Evolutionary conservation across 2,797 vertebrate species (phyloP), one percentile per base, ranked within the genome.

Genomic region (Tangara arthus): DNA sequence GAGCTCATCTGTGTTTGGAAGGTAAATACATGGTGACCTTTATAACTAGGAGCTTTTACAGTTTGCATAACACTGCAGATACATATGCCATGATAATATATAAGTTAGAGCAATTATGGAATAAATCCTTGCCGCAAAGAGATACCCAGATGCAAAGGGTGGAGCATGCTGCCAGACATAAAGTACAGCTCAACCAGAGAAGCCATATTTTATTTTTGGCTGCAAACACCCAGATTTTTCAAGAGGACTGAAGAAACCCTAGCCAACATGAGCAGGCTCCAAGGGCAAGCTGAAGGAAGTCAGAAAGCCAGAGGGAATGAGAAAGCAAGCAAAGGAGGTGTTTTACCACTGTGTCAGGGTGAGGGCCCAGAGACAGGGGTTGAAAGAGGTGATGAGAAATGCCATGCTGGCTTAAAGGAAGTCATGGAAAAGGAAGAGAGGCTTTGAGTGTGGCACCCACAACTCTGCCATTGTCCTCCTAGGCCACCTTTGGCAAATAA

Each of bases 61-160:
- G 66, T 94, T 96, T 94, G 93, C 93, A 73, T 95, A 94, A 91
- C 46, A 8, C 66, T 93, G 56, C 80, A 91, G 90, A 89, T 93
- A 69, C 82, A 82, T 90, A 85, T 23, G 56, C 70, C 89, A 71
- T 0, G 59, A 89, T 79, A 93, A 73, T 73, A 79, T 77, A 53
- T 87, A 92, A 96, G 34, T 50, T 80, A 73, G 80, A 66, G 42
- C 79, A 97, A 75, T 94, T 92, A 90, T 2, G 3, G 85, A 92
- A 84, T 92, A 96, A 95, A 87, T 86, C 34, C 37, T 65, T 94
- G 80, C 85, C 94, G 83, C 87, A 90, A 68, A 96, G 91, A 95
- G 80, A 81, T 85, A 66, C 27, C 14, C 82, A 77, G 53, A 49
- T 89, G 69, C 2, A 34, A 90, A 89, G 50, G 71, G 79, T 37